Evolutionary conservation across 2,888 invertebrate genomes (phyloP), one percentile per base, ranked within the genome.

Genomic region (Agrotis puta): DNA sequence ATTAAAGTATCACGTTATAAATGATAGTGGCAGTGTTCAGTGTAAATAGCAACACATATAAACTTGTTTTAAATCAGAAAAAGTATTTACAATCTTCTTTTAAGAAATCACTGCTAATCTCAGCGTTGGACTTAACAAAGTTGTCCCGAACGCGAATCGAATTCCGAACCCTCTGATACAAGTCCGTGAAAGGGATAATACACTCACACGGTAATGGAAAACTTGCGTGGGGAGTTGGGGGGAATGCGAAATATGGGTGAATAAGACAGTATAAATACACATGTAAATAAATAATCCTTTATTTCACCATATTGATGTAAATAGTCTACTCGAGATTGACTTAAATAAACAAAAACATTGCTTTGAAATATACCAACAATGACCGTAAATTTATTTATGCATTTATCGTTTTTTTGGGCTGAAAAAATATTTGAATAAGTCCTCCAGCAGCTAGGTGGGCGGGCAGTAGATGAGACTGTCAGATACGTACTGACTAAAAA

Each of bases 161-260:
- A 79, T 85, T 74, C 58, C 45, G 20, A 16, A 56, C 64, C 74
- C 70, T 72, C 64, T 22, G 56, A 24, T 59, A 82, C 39, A 53
- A 75, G 64, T 75, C 66, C 61, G 14, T 70, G 65, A 76, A 77
- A 77, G 64, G 70, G 78, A 74, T 82, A 79, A 85, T 77, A 72
- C 71, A 72, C 54, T 63, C 62, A 63, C 66, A 54, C 62, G 66
- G 33, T 85, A 85, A 82, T 79, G 79, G 70, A 72, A 74, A 72
- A 70, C 64, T 77, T 79, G 51, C 74, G 73, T 56, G 72, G 39
- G 27, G 45, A 57, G 70, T 64, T 71, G 75, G 63, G 53, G 27
- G 53, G 68, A 74, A 79, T 82, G 77, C 57, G 56, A 62, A 83
- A 67, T 79, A 70, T 72, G 20, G 39, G 45, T 27, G n/a, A 33